Percentiles rank a stretch among this genome's conserved stretches.
Conservation (phyloP, 2,113 vertebrate genomes). For the Ameiurus melas region DNA sequence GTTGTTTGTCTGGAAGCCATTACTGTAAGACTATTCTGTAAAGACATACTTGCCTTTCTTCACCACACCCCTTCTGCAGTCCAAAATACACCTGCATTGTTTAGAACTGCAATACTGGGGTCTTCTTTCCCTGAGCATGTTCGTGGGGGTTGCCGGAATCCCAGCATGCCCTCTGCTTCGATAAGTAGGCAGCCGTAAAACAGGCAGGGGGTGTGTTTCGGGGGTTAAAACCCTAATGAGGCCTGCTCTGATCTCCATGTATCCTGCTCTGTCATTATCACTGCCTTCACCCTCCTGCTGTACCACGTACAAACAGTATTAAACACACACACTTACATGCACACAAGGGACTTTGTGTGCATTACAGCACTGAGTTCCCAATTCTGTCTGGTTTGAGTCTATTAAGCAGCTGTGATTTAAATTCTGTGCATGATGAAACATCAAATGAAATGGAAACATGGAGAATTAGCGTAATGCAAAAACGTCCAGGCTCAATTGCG, state of each 20-base stretch:
- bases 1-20: not conserved
- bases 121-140: not conserved
- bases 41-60: not conserved
- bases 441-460: conserved; percentile 20
- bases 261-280: conserved; percentile 47
- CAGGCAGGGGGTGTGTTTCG: not conserved
- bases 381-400: conserved; percentile 8
- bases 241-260: conserved; percentile 31
- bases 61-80: not conserved
- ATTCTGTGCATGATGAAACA: conserved; percentile 37
- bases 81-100: not conserved
- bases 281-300: conserved; percentile 31
- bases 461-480: not conserved
- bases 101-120: not conserved
- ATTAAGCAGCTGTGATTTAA: conserved; percentile 37
- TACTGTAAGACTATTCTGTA: not conserved
- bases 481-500: not conserved
- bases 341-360: not conserved
- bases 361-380: not conserved
- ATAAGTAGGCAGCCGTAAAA: not conserved
- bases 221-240: conserved; percentile 35
- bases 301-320: conserved; percentile 27
- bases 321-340: conserved; percentile 18
- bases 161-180: conserved; percentile 23
- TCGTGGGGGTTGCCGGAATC: conserved; percentile 1